Evolutionary conservation across 2,797 vertebrate species (phyloP), one percentile per base, ranked within the genome.

Genomic region (Capromys pilorides): DNA sequence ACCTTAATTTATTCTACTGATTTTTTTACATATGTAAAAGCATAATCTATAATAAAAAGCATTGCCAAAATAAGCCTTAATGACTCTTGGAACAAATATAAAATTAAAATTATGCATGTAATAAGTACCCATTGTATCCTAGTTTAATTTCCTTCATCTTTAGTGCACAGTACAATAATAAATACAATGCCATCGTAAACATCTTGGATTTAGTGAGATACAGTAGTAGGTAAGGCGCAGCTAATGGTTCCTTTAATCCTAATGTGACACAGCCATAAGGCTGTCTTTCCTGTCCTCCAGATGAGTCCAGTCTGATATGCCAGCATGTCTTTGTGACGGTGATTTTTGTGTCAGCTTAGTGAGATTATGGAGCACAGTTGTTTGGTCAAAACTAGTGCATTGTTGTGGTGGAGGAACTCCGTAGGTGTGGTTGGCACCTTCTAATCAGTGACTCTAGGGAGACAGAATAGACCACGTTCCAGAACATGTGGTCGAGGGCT

Each of bases 81-180:
- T 1, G 71, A 1, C n/a, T 94, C 39, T 82, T 80, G 28, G 77
- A 92, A 66, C 75, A 94, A 83, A 83, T 75, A 77, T 39, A 85
- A 93, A 90, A 89, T 93, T 82, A 89, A 95, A 77, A 86, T 64
- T 18, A 91, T 18, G 73, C 73, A 49, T 49, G 1, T 93, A 9
- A 18, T 66, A 90, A 91, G 59, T 66, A 95, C 41, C 5, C 22
- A 33, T 24, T 19, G 1, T 39, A 2, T 78, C 6, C 36, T 86
- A 54, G 49, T 90, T 75, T 89, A 95, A 80, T 49, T 91, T 33
- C 13, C 26, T 86, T 79, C 26, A 83, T 83, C 64, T 18, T 93
- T 62, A 86, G 81, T 57, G 77, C 61, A 77, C 69, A 79, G 12
- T 83, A 89, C 88, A 94, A 82, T 39, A 64, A 73, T 83, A 73